These are phyloP conservation scores for Pseudopipra pipra DNA, from an alignment of 2,113 vertebrate species.

Conservation along the genomic window DNA sequence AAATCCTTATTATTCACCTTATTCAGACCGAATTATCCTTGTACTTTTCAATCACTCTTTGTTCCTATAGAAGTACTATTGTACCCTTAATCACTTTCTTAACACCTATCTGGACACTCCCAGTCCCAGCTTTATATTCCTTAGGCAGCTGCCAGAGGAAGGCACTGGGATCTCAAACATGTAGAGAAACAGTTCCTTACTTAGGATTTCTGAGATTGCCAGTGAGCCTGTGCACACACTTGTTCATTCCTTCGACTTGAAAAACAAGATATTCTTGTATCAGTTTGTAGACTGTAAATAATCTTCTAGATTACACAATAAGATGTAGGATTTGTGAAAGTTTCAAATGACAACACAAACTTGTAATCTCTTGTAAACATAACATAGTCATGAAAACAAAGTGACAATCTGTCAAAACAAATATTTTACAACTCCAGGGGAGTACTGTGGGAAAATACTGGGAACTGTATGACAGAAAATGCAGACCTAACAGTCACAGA, in stretches of 20 bases:
- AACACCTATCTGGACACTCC: neutral
- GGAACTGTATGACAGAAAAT: neutral
- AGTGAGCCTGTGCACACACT: neutral
- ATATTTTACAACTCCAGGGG: neutral
- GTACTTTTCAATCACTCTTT: neutral
- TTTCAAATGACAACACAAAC: neutral
- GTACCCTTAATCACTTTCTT: neutral
- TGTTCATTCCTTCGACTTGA: neutral
- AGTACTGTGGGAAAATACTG: neutral
- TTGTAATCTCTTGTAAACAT: neutral
- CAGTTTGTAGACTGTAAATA: neutral
- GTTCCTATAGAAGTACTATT: neutral
- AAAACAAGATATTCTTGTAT: neutral
- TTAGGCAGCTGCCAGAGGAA: neutral
- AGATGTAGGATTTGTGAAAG: neutral
- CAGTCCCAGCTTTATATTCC: constrained; percentile 20
- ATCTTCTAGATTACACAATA: neutral
- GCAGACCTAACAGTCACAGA: neutral
- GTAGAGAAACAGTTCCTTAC: neutral
- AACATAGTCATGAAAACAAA: neutral
- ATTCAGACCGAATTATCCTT: neutral
- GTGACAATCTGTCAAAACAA: neutral
- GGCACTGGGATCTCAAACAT: neutral
- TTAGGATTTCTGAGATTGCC: neutral
- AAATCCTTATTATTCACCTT: neutral